Evolutionary conservation across 2,113 vertebrate species (phyloP), one percentile per base, ranked within the genome.

Genomic region (Odobenus rosmarus): DNA sequence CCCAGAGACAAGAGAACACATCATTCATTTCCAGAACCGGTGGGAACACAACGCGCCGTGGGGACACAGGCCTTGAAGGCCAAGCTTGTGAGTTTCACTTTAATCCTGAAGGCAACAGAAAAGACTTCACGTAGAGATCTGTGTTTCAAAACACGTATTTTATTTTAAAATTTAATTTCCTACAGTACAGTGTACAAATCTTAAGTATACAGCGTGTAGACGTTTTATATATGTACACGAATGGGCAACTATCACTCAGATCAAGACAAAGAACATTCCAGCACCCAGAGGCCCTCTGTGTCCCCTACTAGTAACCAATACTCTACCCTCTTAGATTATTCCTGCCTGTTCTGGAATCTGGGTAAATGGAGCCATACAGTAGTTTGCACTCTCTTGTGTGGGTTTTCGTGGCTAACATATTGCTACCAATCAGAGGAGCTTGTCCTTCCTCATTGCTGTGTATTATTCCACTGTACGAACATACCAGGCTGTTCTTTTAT

Each of bases 11-110:
- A 59, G 28, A 33, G 26, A 69, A 59, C 4, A 9, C 12, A 5
- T 19, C 31, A 7, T 5, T 10, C 11, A 2, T 5, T 14, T 4
- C 42, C 55, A 28, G 49, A 6, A 31, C 46, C 15, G 13, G 61
- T 24, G 19, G 62, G 55, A 5, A 62, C 51, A 8, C 0, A 4
- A 19, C 0, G 46, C 0, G 0, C 11, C 55, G 0, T 0, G 33
- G 14, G 62, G 5, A 13, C 0, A 13, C 26, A 46, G 39, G 67
- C 55, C 89, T 7, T 61, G 15, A 36, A 24, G n/a, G 88, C n/a
- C 61, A 87, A 26, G 28, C 24, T 4, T 33, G 13, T 0, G 14
- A 12, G 13, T 24, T 42, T 51, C 53, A 15, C 33, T 62, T 79
- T 24, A 55, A 53, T n/a, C 59, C 53, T 61, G 19, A 69, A 81